Evolutionary conservation across 1,140 invertebrate species (phyloP).

Genomic region (Drosophila busckii): DNA sequence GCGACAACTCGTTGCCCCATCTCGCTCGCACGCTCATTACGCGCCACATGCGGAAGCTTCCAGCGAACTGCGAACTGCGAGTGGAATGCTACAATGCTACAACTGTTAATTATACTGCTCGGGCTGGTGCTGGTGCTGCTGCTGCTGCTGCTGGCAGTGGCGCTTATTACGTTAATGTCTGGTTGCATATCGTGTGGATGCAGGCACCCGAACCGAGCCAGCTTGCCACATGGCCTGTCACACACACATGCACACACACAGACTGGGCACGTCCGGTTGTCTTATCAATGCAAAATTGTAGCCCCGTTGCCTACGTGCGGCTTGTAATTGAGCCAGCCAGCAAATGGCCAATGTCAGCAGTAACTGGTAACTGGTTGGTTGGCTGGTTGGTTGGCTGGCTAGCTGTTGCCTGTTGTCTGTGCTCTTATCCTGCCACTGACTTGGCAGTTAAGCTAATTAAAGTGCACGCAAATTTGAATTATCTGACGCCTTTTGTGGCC

Average conservation of each 20-base stretch:
- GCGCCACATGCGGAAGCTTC: slow-evolving; percentile 2
- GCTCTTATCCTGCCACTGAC: slow-evolving; percentile 1
- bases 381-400: too few relatives aligned
- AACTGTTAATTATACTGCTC: background rate
- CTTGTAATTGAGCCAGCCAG: slow-evolving; percentile 42
- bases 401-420: too few relatives aligned
- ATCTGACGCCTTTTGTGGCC: slow-evolving; percentile 35
- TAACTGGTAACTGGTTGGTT: too few relatives aligned
- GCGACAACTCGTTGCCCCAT: background rate
- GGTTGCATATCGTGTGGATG: slow-evolving; percentile 46
- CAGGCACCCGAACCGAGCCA: slow-evolving; percentile 38
- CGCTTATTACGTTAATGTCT: slow-evolving; percentile 69
- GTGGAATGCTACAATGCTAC: background rate
- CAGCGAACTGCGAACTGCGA: background rate
- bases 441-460: slow-evolving; percentile 61
- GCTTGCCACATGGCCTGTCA: slow-evolving; percentile 56
- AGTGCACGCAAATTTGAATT: slow-evolving; percentile 70
- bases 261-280: slow-evolving; percentile 24
- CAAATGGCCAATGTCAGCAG: slow-evolving; percentile 46
- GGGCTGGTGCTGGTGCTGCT: slow-evolving; percentile 23
- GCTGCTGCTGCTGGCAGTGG: slow-evolving; percentile 31
- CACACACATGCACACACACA: slow-evolving; percentile 19
- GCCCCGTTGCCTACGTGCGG: slow-evolving; percentile 52
- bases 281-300: slow-evolving; percentile 46
- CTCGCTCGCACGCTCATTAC: slow-evolving; percentile 26